Evolutionary conservation across 2,113 vertebrate genomes (phyloP).

Genomic region (Eulacestoma nigropectus): DNA sequence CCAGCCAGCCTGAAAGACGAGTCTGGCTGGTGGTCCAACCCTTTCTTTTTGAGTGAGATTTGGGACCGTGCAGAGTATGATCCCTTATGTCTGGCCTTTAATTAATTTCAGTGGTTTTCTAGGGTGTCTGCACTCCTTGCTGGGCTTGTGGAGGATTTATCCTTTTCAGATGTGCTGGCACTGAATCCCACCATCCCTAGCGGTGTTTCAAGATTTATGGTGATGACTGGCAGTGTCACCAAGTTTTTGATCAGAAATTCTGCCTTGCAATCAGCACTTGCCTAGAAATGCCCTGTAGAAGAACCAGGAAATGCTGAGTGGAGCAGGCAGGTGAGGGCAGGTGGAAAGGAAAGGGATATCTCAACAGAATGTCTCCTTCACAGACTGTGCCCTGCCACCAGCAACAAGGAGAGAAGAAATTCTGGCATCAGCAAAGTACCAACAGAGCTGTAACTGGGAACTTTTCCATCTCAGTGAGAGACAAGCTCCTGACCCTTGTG

Average conservation of each 20-base stretch:
- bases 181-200: not conserved
- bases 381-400: not conserved
- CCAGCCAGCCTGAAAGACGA: rapidly evolving
- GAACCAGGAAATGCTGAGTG: not conserved
- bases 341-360: not conserved
- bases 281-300: not conserved
- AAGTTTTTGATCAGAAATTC: not conserved
- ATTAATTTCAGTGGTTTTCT: not conserved
- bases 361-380: not conserved
- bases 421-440: not conserved
- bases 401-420: not conserved
- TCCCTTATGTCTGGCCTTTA: not conserved
- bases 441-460: not conserved
- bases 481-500: not conserved
- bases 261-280: not conserved
- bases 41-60: not conserved
- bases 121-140: not conserved
- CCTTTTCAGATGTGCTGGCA: not conserved
- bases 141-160: not conserved
- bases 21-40: not conserved
- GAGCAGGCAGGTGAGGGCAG: not conserved
- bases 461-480: not conserved
- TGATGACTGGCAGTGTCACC: not conserved
- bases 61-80: not conserved
- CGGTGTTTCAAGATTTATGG: not conserved